Conservation (phyloP, 2,888 invertebrate genomes). For the Scaptomyza polygonia region DNA sequence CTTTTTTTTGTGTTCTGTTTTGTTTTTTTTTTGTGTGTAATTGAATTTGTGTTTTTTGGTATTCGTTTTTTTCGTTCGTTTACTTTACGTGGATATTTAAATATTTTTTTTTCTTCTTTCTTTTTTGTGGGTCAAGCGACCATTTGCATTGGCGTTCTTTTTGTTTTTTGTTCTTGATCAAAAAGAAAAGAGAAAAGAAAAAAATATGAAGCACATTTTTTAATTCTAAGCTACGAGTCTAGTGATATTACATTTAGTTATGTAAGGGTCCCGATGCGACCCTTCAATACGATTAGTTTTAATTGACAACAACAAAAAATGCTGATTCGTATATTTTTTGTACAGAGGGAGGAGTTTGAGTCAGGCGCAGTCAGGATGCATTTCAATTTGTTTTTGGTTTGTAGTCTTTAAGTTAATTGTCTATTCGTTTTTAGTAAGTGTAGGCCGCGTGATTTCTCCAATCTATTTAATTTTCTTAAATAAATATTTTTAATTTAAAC, state of each 20-base stretch:
- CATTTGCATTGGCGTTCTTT: conserved; percentile 15
- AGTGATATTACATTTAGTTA: conserved; percentile 82
- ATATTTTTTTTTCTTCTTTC: background rate
- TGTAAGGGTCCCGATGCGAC: conserved; percentile 19
- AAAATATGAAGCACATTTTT: conserved; percentile 17
- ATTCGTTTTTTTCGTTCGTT: conserved; percentile 34
- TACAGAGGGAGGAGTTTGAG: conserved; percentile 22
- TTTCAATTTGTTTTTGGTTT: conserved; percentile 42
- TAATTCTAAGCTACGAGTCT: conserved; percentile 77
- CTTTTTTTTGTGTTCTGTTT: conserved; percentile 4
- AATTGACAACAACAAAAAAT: conserved; percentile 19
- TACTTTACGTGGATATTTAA: background rate
- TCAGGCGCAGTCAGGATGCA: conserved; percentile 38
- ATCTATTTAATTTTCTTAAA: conserved; percentile 31
- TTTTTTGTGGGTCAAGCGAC: conserved; percentile 28
- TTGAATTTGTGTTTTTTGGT: conserved; percentile 75
- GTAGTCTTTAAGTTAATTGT: conserved; percentile 29
- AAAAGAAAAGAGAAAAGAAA: background rate
- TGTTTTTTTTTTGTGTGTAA: conserved; percentile 67
- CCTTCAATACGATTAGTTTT: conserved; percentile 47
- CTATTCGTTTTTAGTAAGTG: conserved; percentile 15
- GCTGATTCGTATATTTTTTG: conserved; percentile 42
- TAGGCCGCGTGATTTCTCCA: conserved; percentile 45
- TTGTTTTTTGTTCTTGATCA: conserved; percentile 15
- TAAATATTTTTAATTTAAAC: conserved; percentile 23